Evolutionary conservation across 2,113 vertebrate species (phyloP).

Genomic region (Accipiter cooperii): DNA sequence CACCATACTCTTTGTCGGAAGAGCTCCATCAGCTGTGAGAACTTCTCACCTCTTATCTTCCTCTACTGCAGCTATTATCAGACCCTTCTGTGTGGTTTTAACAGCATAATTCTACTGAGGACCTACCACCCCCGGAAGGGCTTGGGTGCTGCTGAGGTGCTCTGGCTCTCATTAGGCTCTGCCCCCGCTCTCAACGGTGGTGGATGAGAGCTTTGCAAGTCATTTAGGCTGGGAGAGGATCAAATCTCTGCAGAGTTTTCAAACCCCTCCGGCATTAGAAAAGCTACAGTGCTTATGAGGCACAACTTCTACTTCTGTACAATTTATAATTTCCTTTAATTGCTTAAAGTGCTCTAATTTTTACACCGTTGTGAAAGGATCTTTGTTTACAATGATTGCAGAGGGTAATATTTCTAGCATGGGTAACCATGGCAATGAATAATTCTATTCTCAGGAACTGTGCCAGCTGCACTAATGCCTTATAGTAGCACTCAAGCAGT

Average conservation of each 20-base stretch:
- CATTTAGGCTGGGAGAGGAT: background rate
- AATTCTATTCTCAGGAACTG: constrained; percentile 65
- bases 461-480: constrained; percentile 69
- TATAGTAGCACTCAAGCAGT: constrained; percentile 50
- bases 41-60: background rate
- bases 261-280: background rate
- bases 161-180: background rate
- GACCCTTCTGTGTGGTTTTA: background rate
- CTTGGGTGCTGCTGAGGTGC: rapidly evolving
- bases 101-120: background rate
- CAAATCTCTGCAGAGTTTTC: background rate
- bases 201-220: background rate
- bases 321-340: constrained; percentile 62
- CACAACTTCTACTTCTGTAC: constrained; percentile 22
- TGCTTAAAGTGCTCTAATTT: constrained; percentile 66
- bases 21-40: background rate
- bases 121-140: rapidly evolving
- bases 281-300: constrained; percentile 16
- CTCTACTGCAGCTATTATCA: background rate
- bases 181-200: rapidly evolving
- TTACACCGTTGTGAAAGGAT: constrained; percentile 64
- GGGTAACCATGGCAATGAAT: constrained; percentile 80
- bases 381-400: constrained; percentile 71
- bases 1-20: background rate
- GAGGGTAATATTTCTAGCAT: constrained; percentile 73